Evolutionary conservation across 2,797 vertebrate species (phyloP).

Genomic region (Craterocephalus amniculus): DNA sequence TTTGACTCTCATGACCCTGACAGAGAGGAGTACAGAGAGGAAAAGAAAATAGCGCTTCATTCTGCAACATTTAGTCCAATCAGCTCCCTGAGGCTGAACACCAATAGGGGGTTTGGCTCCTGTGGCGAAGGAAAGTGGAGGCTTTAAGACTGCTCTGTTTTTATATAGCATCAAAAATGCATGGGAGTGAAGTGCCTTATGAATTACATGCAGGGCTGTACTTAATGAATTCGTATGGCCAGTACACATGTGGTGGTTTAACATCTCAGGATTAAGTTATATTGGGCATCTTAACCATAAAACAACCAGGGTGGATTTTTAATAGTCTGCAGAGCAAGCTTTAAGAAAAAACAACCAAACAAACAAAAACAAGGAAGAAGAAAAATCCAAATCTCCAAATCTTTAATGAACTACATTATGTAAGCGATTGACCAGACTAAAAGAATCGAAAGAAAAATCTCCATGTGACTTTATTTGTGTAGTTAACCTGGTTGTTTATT

Average conservation of each 20-base stretch:
- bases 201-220: slow-evolving; percentile 54
- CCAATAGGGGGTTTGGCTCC: slow-evolving; percentile 62
- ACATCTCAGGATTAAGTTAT: slow-evolving; percentile 12
- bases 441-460: no score
- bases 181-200: slow-evolving; percentile 69
- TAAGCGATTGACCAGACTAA: neutral
- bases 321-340: neutral
- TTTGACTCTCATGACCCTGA: slow-evolving; percentile 54
- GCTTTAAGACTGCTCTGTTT: slow-evolving; percentile 67
- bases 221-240: slow-evolving; percentile 39
- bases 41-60: slow-evolving; percentile 59
- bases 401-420: neutral
- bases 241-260: slow-evolving; percentile 27
- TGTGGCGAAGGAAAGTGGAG: slow-evolving; percentile 66
- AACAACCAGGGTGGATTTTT: slow-evolving; percentile 12
- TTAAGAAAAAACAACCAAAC: neutral
- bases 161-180: slow-evolving; percentile 77
- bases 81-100: slow-evolving; percentile 71
- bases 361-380: neutral
- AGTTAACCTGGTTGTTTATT: no score
- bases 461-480: no score
- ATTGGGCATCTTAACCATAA: slow-evolving; percentile 15
- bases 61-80: slow-evolving; percentile 80
- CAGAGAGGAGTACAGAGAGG: slow-evolving; percentile 42
- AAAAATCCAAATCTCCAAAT: neutral